phyloP scores from a whole-genome alignment of 2,113 vertebrate species.

The Dissostichus mawsoni region DNA sequence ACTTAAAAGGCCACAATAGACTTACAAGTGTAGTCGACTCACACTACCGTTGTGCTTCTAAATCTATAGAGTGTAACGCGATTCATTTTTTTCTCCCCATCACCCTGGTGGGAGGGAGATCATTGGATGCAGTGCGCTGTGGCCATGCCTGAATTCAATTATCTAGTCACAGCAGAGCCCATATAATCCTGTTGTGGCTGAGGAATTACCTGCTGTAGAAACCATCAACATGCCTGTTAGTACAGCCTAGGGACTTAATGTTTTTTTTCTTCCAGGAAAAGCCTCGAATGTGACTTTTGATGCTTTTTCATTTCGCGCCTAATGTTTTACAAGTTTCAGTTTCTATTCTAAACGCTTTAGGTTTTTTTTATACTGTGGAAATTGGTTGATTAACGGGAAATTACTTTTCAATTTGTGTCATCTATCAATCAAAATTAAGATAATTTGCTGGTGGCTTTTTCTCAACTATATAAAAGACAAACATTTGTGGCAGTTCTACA shows the following conservation, averaged over 20 bases:
- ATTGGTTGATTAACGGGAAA: not conserved
- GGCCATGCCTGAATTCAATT: slow-evolving; percentile 75
- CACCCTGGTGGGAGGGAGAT: slow-evolving; percentile 69
- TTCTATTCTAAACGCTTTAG: not conserved
- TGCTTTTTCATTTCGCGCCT: not conserved
- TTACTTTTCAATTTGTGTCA: not conserved
- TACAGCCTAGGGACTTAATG: slow-evolving; percentile 46
- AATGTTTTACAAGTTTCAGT: slow-evolving; percentile 10
- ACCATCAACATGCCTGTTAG: slow-evolving; percentile 62
- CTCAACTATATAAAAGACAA: too few species aligned
- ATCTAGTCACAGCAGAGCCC: slow-evolving; percentile 73
- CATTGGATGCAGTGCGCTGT: slow-evolving; percentile 72
- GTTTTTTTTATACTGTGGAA: not conserved
- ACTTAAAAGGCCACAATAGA: slow-evolving; percentile 52
- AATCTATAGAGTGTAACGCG: slow-evolving; percentile 56
- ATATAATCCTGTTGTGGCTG: slow-evolving; percentile 76
- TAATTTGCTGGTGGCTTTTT: not conserved
- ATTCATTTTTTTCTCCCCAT: slow-evolving; percentile 62
- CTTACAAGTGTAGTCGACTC: slow-evolving; percentile 55
- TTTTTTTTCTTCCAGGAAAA: not conserved
- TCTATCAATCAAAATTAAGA: not conserved
- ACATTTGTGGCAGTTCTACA: not conserved
- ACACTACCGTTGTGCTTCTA: slow-evolving; percentile 53
- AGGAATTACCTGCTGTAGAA: slow-evolving; percentile 70
- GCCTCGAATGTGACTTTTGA: slow-evolving; percentile 12